These are phyloP conservation scores for Hermodice carunculata DNA, from an alignment of 2,888 invertebrate species.

Conservation along the genomic window DNA sequence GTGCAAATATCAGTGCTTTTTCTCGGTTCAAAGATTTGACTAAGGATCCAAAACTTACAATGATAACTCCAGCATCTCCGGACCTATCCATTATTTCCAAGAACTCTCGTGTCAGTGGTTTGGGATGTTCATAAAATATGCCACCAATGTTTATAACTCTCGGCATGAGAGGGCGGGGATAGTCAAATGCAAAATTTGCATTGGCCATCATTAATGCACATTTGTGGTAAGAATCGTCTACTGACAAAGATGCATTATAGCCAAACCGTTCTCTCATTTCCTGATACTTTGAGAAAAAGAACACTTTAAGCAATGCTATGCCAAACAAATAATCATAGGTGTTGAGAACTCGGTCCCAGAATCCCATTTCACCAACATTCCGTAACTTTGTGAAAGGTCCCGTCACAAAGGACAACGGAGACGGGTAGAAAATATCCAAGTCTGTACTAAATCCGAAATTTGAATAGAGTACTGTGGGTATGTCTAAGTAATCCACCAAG, in stretches of 20 bases:
- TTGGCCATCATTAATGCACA: slow-evolving; percentile 36
- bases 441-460: slow-evolving; percentile 11
- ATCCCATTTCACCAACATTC: slow-evolving; percentile 10
- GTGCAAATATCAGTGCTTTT: slow-evolving; percentile 49
- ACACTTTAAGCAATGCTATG: background rate
- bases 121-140: slow-evolving; percentile 22
- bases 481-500: slow-evolving; percentile 38
- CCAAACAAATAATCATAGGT: background rate
- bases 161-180: slow-evolving; percentile 39
- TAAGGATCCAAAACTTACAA: slow-evolving; percentile 38
- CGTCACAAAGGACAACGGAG: background rate
- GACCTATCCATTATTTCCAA: slow-evolving; percentile 28
- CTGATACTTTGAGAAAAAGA: background rate
- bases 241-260: slow-evolving; percentile 28
- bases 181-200: slow-evolving; percentile 42
- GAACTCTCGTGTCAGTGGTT: slow-evolving; percentile 20
- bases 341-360: slow-evolving; percentile 6
- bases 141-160: slow-evolving; percentile 40
- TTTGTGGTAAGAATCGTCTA: slow-evolving; percentile 32
- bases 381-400: slow-evolving; percentile 6
- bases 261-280: slow-evolving; percentile 13
- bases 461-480: slow-evolving; percentile 19
- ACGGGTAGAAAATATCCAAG: slow-evolving; percentile 1
- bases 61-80: slow-evolving; percentile 28
- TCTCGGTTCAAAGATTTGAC: slow-evolving; percentile 17